Evolutionary conservation across 2,797 vertebrate species (phyloP).

Genomic region (Xyrichtys novacula): DNA sequence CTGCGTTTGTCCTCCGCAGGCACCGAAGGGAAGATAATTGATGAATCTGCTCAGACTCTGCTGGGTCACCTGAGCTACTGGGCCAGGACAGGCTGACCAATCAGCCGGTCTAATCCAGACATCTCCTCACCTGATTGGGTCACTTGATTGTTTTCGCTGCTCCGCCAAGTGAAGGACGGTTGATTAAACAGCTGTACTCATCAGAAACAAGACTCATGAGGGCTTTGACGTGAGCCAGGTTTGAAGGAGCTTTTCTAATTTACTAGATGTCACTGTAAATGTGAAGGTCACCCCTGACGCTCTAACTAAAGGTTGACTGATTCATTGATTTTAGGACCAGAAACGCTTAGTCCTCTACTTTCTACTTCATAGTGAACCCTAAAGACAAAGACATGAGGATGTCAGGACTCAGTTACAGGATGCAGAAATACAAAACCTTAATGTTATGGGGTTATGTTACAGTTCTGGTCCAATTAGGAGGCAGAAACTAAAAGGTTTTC

Average conservation of each 20-base stretch:
- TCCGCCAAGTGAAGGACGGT: conserved; percentile 3
- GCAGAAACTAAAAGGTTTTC: too few relatives aligned
- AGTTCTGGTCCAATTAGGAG: too few relatives aligned
- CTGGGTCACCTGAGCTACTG: conserved; percentile 25
- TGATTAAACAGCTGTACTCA: conserved; percentile 40
- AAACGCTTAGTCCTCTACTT: not conserved
- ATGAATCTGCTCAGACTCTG: conserved; percentile 47
- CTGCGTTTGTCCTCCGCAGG: conserved; percentile 12
- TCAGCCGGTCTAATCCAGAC: conserved; percentile 48
- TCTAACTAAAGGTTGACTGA: not conserved
- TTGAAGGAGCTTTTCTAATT: not conserved
- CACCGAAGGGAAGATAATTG: conserved; percentile 26
- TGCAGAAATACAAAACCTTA: too few relatives aligned
- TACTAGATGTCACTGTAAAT: not conserved
- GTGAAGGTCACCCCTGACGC: not conserved
- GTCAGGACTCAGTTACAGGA: too few relatives aligned
- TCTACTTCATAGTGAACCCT: not conserved
- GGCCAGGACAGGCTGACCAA: conserved; percentile 41
- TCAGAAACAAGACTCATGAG: not conserved
- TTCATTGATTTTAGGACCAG: not conserved
- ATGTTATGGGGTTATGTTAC: too few relatives aligned
- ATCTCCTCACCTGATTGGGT: conserved; percentile 67
- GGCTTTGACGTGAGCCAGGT: not conserved
- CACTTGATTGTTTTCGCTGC: conserved; percentile 58
- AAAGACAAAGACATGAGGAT: too few relatives aligned